Evolutionary conservation across 2,797 vertebrate species (phyloP), one percentile per base, ranked within the genome.

Genomic region (Anguilla anguilla): DNA sequence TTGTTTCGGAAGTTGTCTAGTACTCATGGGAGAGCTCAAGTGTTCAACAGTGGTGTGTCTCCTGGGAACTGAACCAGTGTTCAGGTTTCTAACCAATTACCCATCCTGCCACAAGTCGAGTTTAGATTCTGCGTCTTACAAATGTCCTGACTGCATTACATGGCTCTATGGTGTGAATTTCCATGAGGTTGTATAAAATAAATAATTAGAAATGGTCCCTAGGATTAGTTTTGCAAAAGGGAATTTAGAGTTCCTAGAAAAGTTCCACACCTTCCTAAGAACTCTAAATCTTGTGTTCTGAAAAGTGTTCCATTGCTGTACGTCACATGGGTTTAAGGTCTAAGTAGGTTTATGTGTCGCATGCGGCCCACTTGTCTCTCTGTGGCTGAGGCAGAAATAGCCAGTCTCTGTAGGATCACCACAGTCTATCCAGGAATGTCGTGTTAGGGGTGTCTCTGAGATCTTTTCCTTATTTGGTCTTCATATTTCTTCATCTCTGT

Each of bases 391-490:
- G 77, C 19, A 81, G 77, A 81, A 49, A 81, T 46, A 81, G 39
- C 17, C 17, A 22, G 77, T 22, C 77, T 81, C 6, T 81, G 35
- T 10, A 25, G 17, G 39, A 81, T 81, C 77, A 81, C 35, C 19
- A 19, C 35, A 49, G 31, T 81, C 49, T 81, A 81, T 81, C 43
- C 43, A 25, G 3, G 77, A 5, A 9, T 81, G 77, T 49, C 49
- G 17, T 25, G 77, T 81, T 49, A 28, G 43, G 43, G 43, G 0
- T 22, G 77, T 3, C 17, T 43, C 35, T 11, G 43, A 49, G 35
- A 15, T 49, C 82, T 57, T 57, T 53, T 55, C 82, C 82, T 84
- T 84, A 84, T 84, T 84, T 84, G 82, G 82, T 4, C 57, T 25
- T 84, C n/a, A 55, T 53, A 53, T 53, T 55, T n/a, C 49, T 57